Conservation (phyloP, 2,797 vertebrate genomes). For the Melanotaenia maccullochi region DNA sequence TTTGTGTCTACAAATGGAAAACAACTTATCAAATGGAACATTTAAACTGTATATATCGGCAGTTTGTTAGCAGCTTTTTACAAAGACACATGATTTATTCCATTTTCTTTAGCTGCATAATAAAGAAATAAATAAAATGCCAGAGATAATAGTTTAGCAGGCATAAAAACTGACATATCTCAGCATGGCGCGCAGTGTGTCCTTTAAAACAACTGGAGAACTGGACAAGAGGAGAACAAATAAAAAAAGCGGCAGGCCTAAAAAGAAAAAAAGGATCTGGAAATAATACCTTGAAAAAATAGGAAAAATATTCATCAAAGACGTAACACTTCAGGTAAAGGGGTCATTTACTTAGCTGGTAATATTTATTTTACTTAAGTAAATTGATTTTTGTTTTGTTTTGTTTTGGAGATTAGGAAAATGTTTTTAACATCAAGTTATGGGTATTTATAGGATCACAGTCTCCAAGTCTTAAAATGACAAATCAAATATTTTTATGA, state of each 20-base stretch:
- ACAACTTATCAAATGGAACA: neutral
- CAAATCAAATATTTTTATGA: neutral
- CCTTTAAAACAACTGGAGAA: too few species aligned
- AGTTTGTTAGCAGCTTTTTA: neutral
- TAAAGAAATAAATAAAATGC: too few species aligned
- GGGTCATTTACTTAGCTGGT: neutral
- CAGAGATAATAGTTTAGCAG: too few species aligned
- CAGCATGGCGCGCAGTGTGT: too few species aligned
- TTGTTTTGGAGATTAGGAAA: too few species aligned
- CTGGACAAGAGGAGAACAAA: too few species aligned
- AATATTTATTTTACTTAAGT: neutral
- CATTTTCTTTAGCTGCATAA: neutral
- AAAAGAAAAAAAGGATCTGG: too few species aligned
- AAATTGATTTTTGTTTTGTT: neutral
- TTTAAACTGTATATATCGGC: neutral
- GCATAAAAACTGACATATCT: neutral
- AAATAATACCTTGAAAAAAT: too few species aligned
- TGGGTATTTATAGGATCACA: too few species aligned
- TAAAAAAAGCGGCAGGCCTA: too few species aligned
- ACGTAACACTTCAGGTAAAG: neutral
- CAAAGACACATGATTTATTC: neutral
- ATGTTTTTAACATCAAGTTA: too few species aligned
- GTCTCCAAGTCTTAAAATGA: neutral
- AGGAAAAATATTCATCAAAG: too few species aligned
- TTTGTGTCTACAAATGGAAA: neutral